Percentiles rank a stretch among this genome's conserved stretches.
Evolutionary conservation across 1,140 invertebrate genomes (phyloP).

Genomic region (Reticulitermes speratus): DNA sequence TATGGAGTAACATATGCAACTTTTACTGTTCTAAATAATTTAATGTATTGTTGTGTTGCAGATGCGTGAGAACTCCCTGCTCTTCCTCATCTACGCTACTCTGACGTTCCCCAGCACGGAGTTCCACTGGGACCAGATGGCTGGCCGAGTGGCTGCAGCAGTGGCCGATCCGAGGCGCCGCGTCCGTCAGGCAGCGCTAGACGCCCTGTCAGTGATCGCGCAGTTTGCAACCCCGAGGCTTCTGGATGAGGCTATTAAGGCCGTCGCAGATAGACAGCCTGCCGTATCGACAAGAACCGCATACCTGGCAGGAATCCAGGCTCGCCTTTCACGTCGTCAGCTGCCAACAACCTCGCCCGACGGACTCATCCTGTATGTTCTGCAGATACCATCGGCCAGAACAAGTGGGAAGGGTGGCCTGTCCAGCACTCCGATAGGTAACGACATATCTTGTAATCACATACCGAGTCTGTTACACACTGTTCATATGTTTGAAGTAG

Average conservation of each 20-base stretch:
- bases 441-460: not conserved
- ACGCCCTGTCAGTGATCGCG: conserved; percentile 73
- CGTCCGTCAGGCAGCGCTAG: conserved; percentile 77
- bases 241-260: not conserved
- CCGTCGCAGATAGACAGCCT: not conserved
- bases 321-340: conserved; percentile 62
- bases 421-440: conserved; percentile 18
- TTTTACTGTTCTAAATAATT: too few relatives aligned
- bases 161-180: conserved; percentile 67
- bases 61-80: conserved; percentile 73
- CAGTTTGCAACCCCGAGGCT: conserved; percentile 63
- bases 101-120: conserved; percentile 79
- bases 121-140: conserved; percentile 66
- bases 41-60: conserved; percentile 38
- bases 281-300: conserved; percentile 44
- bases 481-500: too few relatives aligned
- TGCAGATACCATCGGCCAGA: conserved; percentile 49
- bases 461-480: not conserved
- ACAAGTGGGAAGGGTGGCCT: not conserved
- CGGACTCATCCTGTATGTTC: conserved; percentile 66
- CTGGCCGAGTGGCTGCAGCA: conserved; percentile 49
- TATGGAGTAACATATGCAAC: too few relatives aligned
- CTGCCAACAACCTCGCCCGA: conserved; percentile 64
- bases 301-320: conserved; percentile 53
- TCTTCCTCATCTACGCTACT: conserved; percentile 72